Conservation (phyloP, 2,113 vertebrate genomes). For the Helogale parvula region DNA sequence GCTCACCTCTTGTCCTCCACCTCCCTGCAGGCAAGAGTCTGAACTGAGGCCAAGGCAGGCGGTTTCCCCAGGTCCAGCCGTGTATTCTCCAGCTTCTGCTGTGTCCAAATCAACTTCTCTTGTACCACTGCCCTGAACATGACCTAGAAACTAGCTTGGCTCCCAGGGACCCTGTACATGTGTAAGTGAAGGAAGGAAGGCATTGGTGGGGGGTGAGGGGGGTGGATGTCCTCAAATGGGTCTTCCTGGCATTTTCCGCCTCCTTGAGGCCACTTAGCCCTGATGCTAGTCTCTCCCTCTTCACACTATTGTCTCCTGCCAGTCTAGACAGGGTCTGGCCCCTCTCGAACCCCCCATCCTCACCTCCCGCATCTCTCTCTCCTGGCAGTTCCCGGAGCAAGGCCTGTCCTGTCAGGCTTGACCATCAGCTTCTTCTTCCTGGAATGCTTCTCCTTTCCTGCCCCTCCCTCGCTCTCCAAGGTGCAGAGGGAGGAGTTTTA, state of each 20-base stretch:
- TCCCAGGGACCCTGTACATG: too few species aligned
- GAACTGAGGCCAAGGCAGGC: not conserved
- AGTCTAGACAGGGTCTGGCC: not conserved
- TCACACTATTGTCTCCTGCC: too few species aligned
- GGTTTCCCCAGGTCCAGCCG: not conserved
- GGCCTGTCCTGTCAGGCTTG: not conserved
- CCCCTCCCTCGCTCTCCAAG: not conserved
- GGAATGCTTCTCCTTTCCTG: not conserved
- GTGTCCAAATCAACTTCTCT: not conserved
- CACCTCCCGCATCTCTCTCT: not conserved
- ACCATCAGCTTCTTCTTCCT: not conserved
- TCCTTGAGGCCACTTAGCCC: not conserved
- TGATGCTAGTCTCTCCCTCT: rapidly evolving
- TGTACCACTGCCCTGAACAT: not conserved
- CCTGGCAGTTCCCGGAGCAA: not conserved
- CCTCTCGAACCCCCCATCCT: not conserved
- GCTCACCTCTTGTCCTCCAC: not conserved
- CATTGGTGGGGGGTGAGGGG: not conserved
- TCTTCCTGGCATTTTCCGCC: not conserved
- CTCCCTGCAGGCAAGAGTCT: not conserved
- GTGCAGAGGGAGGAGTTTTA: not conserved
- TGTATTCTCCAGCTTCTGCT: too few species aligned
- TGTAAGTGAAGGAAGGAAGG: not conserved
- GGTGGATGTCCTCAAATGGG: too few species aligned
- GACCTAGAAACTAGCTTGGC: not conserved